Evolutionary conservation across 1,140 invertebrate species (phyloP).

Genomic region (Sinella curviseta): DNA sequence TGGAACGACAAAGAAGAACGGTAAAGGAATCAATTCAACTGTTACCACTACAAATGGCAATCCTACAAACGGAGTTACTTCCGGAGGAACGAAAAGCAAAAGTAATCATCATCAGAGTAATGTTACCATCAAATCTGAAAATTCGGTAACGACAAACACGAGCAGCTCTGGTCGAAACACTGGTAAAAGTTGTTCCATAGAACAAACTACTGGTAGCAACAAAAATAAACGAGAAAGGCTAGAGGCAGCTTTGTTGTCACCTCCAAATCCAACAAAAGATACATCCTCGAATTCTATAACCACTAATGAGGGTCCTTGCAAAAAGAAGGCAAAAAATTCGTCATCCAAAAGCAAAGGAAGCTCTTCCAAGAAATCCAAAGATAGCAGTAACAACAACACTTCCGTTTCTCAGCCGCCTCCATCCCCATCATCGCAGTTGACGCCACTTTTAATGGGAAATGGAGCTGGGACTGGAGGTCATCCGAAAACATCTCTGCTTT

Average conservation of each 20-base stretch:
- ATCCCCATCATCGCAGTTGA: neutral
- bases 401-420: neutral
- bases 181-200: neutral
- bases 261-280: neutral
- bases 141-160: neutral
- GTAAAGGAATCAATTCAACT: neutral
- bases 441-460: neutral
- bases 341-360: neutral
- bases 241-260: neutral
- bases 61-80: neutral
- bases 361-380: conserved; percentile 4
- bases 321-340: conserved; percentile 14
- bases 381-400: too few relatives aligned
- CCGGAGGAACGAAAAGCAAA: neutral
- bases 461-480: neutral
- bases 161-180: neutral
- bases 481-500: neutral
- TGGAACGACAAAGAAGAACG: neutral
- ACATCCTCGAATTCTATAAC: neutral
- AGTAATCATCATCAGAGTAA: too few relatives aligned
- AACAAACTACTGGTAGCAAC: neutral
- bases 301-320: neutral
- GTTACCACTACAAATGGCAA: neutral
- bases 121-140: too few relatives aligned
- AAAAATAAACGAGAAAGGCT: neutral